Conservation (phyloP, 2,888 invertebrate species). For the Nephrocerus scutellatus region DNA sequence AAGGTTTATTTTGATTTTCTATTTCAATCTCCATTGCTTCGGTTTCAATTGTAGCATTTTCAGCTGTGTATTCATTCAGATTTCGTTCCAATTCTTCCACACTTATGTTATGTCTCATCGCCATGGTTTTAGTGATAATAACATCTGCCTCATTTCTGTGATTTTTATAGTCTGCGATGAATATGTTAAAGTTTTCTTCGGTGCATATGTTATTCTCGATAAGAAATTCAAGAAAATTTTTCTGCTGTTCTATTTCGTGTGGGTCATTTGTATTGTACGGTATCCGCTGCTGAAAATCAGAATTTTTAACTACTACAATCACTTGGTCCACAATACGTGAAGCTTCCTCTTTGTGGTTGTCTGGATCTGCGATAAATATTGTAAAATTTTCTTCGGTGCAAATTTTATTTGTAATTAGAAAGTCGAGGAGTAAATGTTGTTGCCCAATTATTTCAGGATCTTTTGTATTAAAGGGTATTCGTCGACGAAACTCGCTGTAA, state of each 20-base stretch:
- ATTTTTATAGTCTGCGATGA: slow-evolving; percentile 30
- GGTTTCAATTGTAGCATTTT: background rate
- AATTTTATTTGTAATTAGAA: slow-evolving; percentile 42
- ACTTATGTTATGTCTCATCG: slow-evolving; percentile 12
- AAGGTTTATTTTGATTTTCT: slow-evolving; percentile 15
- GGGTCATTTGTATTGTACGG: slow-evolving; percentile 31
- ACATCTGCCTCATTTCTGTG: slow-evolving; percentile 27
- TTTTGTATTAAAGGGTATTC: slow-evolving; percentile 39
- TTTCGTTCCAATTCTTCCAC: slow-evolving; percentile 17
- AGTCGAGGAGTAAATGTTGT: slow-evolving; percentile 40
- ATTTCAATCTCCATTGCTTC: slow-evolving; percentile 15
- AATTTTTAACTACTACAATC: slow-evolving; percentile 33
- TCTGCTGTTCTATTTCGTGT: slow-evolving; percentile 25
- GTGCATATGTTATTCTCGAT: slow-evolving; percentile 31
- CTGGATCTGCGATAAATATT: slow-evolving; percentile 44
- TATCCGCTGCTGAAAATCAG: slow-evolving; percentile 24
- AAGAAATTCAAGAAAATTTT: slow-evolving; percentile 28
- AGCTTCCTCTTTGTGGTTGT: slow-evolving; percentile 42
- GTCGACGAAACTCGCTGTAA: slow-evolving; percentile 31
- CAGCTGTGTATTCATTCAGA: slow-evolving; percentile 8
- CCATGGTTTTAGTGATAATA: slow-evolving; percentile 21
- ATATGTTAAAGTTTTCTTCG: slow-evolving; percentile 33
- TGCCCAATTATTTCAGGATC: slow-evolving; percentile 39
- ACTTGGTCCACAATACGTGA: slow-evolving; percentile 36
- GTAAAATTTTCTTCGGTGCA: slow-evolving; percentile 43